Conservation (phyloP, 2,797 vertebrate species). For the Eulemur rubriventer region DNA sequence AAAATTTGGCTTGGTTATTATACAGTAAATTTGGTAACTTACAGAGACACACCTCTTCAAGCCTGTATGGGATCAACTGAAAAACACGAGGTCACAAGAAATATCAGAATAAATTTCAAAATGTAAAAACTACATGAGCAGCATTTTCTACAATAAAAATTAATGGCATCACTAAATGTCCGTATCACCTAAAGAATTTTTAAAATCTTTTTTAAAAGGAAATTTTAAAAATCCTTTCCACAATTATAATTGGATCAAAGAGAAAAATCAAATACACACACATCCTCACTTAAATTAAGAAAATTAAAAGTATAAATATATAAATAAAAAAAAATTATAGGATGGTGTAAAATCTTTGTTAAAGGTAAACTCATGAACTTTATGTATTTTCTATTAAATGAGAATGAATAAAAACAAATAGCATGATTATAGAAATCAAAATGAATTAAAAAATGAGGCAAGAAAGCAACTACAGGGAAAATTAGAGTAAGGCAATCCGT, state of each 20-base stretch:
- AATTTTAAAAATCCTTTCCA: neutral
- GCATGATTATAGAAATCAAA: neutral
- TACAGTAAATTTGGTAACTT: neutral
- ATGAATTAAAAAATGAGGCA: neutral
- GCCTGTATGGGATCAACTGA: neutral
- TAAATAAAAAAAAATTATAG: neutral
- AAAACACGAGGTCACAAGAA: neutral
- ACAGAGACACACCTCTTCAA: neutral
- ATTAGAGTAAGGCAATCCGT: neutral
- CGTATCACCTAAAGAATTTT: neutral
- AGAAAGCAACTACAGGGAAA: neutral
- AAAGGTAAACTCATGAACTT: neutral
- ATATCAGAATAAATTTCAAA: neutral
- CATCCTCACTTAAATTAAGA: neutral
- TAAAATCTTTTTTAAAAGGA: neutral
- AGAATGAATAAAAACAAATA: neutral
- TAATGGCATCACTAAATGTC: neutral
- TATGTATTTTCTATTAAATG: neutral
- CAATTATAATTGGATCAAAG: neutral
- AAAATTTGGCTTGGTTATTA: neutral
- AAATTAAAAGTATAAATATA: neutral
- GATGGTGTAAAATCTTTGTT: neutral
- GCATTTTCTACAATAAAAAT: neutral
- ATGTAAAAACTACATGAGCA: neutral
- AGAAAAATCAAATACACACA: neutral